These are phyloP conservation scores for Elmis aenea DNA, from an alignment of 2,888 invertebrate genomes.

Conservation along the genomic window DNA sequence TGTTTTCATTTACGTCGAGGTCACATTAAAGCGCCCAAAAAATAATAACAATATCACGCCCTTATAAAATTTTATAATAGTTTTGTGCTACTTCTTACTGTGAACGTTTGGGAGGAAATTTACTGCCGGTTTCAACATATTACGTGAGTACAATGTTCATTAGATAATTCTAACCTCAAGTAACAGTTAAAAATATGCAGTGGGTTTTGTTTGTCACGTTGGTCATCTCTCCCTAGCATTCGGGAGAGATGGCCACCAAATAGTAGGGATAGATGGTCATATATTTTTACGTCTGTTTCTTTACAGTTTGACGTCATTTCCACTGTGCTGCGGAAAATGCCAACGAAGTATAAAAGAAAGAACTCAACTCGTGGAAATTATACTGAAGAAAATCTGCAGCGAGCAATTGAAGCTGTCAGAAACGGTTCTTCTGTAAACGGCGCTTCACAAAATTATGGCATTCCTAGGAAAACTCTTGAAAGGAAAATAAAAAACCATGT, in stretches of 20 bases:
- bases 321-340: neutral
- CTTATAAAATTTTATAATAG: too few relatives aligned
- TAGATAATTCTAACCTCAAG: conserved; percentile 6
- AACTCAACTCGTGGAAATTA: conserved; percentile 2
- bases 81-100: too few relatives aligned
- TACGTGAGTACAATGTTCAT: conserved; percentile 7
- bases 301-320: conserved; percentile 1
- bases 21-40: too few relatives aligned
- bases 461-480: conserved; percentile 15
- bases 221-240: too few relatives aligned
- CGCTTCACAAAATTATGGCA: conserved; percentile 11
- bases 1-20: too few relatives aligned
- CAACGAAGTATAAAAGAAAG: conserved; percentile 4
- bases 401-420: conserved; percentile 16
- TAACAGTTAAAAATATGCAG: conserved; percentile 6
- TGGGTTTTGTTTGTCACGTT: conserved; percentile 10
- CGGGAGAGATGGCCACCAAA: conserved; percentile 12
- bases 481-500: conserved; percentile 8
- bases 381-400: conserved; percentile 1
- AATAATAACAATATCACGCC: too few relatives aligned
- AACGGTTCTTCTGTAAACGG: conserved; percentile 11
- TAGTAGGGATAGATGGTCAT: conserved; percentile 5
- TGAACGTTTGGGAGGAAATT: too few relatives aligned
- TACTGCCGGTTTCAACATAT: too few relatives aligned
- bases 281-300: conserved; percentile 8